Evolutionary conservation across 2,888 invertebrate genomes (phyloP).

Genomic region (Caenorhabditis sp.): DNA sequence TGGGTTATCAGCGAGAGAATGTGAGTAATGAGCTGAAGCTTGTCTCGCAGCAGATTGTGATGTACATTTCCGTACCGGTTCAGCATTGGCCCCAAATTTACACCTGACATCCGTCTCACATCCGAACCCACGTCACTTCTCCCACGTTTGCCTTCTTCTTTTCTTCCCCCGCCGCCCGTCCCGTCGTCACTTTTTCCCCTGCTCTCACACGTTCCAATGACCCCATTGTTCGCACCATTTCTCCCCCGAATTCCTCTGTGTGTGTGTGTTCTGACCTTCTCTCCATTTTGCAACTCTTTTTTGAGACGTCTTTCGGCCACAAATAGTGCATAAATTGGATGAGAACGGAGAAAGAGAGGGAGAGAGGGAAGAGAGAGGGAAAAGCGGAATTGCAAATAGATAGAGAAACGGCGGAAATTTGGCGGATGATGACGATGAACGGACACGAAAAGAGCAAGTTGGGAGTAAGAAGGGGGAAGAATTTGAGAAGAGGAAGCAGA

Average conservation of each 20-base stretch:
- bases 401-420: not conserved
- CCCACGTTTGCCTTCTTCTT: too few species aligned
- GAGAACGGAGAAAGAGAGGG: too few species aligned
- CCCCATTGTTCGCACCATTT: not conserved
- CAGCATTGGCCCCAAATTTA: too few species aligned
- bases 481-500: too few species aligned
- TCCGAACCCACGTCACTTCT: not conserved
- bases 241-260: slow-evolving; percentile 6
- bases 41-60: too few species aligned
- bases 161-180: too few species aligned
- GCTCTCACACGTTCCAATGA: slow-evolving; percentile 8
- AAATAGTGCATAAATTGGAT: slow-evolving; percentile 7
- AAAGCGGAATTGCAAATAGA: slow-evolving; percentile 29
- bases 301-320: not conserved
- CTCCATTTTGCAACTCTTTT: slow-evolving; percentile 29
- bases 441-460: slow-evolving; percentile 36
- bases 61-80: too few species aligned
- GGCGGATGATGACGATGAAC: slow-evolving; percentile 36
- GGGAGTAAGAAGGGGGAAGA: not conserved
- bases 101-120: too few species aligned
- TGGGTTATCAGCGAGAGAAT: not conserved
- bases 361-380: not conserved
- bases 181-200: not conserved
- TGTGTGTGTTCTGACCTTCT: slow-evolving; percentile 11
- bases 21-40: too few species aligned